A percentile compares a stretch with the other conserved stretches of the same genome.
Evolutionary conservation across 2,113 vertebrate species (phyloP).

Genomic region (Neolamprologus cancellatus): DNA sequence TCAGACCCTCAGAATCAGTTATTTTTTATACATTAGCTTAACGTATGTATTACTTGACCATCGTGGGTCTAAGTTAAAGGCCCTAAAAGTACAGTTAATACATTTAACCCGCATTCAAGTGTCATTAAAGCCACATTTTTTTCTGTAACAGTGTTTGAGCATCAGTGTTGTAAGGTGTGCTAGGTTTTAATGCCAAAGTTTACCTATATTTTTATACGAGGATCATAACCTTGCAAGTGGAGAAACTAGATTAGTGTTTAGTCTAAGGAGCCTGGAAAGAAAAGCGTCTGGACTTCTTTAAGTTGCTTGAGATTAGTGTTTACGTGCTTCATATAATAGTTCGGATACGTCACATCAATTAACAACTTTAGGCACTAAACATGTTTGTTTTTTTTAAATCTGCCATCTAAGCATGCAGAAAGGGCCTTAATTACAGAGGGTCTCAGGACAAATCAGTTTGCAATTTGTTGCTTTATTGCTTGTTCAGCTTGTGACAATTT

Average conservation of each 20-base stretch:
- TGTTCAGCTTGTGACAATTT: not conserved
- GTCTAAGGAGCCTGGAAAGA: not conserved
- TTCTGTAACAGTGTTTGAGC: not conserved
- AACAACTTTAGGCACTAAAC: not conserved
- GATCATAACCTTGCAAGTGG: not conserved
- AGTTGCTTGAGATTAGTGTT: not conserved
- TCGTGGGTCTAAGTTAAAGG: not conserved
- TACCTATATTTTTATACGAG: rapidly evolving
- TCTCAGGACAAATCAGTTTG: not conserved
- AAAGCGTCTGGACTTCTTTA: not conserved
- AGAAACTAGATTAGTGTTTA: not conserved
- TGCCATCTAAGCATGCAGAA: not conserved
- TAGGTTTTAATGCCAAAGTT: not conserved
- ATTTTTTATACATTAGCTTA: not conserved
- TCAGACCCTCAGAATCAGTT: not conserved
- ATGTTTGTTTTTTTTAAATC: rapidly evolving
- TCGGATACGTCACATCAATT: not conserved
- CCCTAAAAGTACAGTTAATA: not conserved
- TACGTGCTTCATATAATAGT: not conserved
- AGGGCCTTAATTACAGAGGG: not conserved
- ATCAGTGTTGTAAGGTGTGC: not conserved
- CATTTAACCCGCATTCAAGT: not conserved
- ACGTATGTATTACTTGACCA: not conserved
- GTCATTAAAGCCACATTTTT: not conserved
- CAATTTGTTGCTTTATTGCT: not conserved